Evolutionary conservation across 2,888 invertebrate genomes (phyloP).

Genomic region (Plagodis dolabraria): DNA sequence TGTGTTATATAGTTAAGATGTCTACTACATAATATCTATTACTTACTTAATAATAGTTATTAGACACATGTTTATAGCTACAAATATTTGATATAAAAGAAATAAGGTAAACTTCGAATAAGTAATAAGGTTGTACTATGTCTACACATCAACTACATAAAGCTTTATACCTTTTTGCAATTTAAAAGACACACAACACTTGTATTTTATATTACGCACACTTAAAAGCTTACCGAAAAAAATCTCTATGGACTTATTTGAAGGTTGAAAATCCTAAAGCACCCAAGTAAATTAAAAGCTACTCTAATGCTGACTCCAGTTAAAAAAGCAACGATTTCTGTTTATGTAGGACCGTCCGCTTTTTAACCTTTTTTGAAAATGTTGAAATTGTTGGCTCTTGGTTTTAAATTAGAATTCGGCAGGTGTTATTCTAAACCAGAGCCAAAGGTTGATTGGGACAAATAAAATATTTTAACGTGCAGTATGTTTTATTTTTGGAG

Average conservation of each 20-base stretch:
- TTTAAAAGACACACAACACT: constrained; percentile 3
- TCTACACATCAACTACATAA: neutral
- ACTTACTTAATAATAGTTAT: too few species aligned
- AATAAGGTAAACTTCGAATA: too few species aligned
- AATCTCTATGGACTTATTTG: constrained; percentile 1
- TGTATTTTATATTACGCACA: neutral
- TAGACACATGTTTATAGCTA: too few species aligned
- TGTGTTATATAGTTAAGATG: too few species aligned
- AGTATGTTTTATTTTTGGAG: neutral
- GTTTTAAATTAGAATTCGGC: constrained; percentile 14
- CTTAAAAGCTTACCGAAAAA: neutral
- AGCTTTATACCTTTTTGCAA: constrained; percentile 1
- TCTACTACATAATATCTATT: too few species aligned
- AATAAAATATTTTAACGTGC: constrained; percentile 16
- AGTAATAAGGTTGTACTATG: too few species aligned
- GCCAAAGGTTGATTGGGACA: constrained; percentile 19
- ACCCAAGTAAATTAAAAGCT: constrained; percentile 18
- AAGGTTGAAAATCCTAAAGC: constrained; percentile 13
- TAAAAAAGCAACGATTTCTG: constrained; percentile 24
- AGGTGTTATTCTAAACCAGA: constrained; percentile 18
- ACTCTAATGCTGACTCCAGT: constrained; percentile 17
- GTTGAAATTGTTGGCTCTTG: constrained; percentile 10
- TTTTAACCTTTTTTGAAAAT: constrained; percentile 27
- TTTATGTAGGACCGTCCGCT: constrained; percentile 23
- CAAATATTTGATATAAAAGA: too few species aligned